Base-by-base conservation (phyloP, 1,140 invertebrate species). In the Megalopta genalis region DNA sequence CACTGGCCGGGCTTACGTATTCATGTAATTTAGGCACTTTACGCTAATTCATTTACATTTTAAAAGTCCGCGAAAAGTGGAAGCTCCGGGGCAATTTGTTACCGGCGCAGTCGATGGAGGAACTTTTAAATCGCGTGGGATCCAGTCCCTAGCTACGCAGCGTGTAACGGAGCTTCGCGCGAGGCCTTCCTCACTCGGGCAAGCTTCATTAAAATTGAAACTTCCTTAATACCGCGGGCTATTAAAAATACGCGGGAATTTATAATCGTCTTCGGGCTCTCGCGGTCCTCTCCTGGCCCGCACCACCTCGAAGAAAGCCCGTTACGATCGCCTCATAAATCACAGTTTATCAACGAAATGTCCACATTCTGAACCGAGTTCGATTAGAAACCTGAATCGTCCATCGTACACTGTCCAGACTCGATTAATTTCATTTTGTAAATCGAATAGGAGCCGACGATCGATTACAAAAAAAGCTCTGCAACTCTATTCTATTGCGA, bases 181-280 rank as follows among this genome's bases (percentile, higher is more conserved):
- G n/a, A 49, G 23, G 49, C 10, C 32, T 27, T 62, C 18, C 32
- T 77, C 32, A 25, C 39, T 49, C 16, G 27, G 10, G n/a, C 16
- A 37, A 49, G 39, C 49, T 62, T 37, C 10, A 54, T 78, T 64
- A 49, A 72, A 78, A 78, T 78, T 72, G 60, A 78, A 78, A 78
- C 76, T 64, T 78, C 49, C 57, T 78, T 78, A 78, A 71, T 64
- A 72, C 49, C 12, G 32, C 25, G 10, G 49, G 68, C 49, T 72
- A 77, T 77, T 77, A 78, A 78, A 78, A 78, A 78, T 78, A 71
- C 60, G 46, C 46, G 18, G 18, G n/a, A 78, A 32, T 78, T 52
- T 14, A 27, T 32, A 54, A 63, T 71, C 46, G 52, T 46, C 46
- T 25, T n/a, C 14, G 39, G 12, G 46, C 18, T 37, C 21, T 16